Conservation (phyloP, 2,113 vertebrate species). For the Brachyhypopomus occidentalis region DNA sequence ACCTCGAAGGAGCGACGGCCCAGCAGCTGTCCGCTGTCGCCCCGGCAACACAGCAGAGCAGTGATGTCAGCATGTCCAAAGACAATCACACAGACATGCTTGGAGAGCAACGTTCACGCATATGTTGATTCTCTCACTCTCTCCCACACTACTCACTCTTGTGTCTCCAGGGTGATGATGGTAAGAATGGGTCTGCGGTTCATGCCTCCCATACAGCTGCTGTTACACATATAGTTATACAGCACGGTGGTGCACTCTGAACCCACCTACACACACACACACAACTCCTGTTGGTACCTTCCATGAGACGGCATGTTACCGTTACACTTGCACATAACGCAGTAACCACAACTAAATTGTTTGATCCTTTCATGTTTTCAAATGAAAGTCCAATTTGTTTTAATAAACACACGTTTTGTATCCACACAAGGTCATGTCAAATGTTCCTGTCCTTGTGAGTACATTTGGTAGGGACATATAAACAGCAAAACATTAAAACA, state of each 20-base stretch:
- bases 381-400: no score
- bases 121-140: not conserved
- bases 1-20: conserved; percentile 78
- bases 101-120: not conserved
- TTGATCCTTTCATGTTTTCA: no score
- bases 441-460: no score
- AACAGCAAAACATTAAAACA: no score
- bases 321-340: no score
- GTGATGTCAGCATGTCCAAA: not conserved
- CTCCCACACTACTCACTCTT: conserved; percentile 59
- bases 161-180: conserved; percentile 75
- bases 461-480: no score
- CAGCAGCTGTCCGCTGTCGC: conserved; percentile 68
- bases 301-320: no score
- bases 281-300: not conserved
- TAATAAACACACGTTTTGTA: no score
- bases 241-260: conserved; percentile 72
- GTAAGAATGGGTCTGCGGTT: conserved; percentile 77
- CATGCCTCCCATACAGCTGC: conserved; percentile 82
- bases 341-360: no score
- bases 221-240: conserved; percentile 82
- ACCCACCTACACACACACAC: conserved; percentile 65
- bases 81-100: not conserved
- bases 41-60: no score
- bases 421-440: no score